Evolutionary conservation across 2,888 invertebrate species (phyloP).

Genomic region (Stenoptilia bipunctidactyla): DNA sequence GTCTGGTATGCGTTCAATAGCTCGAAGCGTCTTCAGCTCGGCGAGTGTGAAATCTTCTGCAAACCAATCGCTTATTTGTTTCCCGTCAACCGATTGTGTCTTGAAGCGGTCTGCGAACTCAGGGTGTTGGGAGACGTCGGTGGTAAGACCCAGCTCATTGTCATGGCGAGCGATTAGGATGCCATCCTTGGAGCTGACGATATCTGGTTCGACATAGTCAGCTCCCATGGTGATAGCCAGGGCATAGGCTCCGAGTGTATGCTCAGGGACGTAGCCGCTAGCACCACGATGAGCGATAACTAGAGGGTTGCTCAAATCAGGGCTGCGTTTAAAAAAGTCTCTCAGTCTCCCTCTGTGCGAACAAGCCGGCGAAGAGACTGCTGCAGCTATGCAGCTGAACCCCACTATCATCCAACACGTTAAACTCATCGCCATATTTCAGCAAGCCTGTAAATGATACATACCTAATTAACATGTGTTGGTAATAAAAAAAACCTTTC

Average conservation of each 20-base stretch:
- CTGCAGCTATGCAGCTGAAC: too few species aligned
- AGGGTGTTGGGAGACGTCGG: conserved; percentile 37
- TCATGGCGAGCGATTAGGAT: conserved; percentile 53
- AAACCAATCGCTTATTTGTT: conserved; percentile 43
- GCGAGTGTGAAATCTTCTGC: conserved; percentile 56
- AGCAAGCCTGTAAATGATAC: too few species aligned
- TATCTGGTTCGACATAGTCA: conserved; percentile 55
- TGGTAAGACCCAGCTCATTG: conserved; percentile 46
- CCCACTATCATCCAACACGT: too few species aligned
- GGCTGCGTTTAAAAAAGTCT: conserved; percentile 18
- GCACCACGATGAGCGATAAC: conserved; percentile 55
- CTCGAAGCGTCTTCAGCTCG: conserved; percentile 47
- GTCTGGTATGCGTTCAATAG: conserved; percentile 46
- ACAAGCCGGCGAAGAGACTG: too few species aligned
- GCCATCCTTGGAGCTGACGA: conserved; percentile 54
- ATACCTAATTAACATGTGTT: too few species aligned
- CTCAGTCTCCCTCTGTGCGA: too few species aligned
- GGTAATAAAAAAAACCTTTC: too few species aligned
- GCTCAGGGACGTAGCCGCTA: conserved; percentile 56
- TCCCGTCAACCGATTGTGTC: conserved; percentile 42
- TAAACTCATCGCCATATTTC: too few species aligned
- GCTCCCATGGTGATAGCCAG: conserved; percentile 55
- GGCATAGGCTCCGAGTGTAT: conserved; percentile 54
- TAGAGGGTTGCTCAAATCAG: conserved; percentile 39
- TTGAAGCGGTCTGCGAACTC: conserved; percentile 44